These are phyloP conservation scores for Physeter macrocephalus DNA, from an alignment of 2,113 vertebrate genomes.

Conservation along the genomic window DNA sequence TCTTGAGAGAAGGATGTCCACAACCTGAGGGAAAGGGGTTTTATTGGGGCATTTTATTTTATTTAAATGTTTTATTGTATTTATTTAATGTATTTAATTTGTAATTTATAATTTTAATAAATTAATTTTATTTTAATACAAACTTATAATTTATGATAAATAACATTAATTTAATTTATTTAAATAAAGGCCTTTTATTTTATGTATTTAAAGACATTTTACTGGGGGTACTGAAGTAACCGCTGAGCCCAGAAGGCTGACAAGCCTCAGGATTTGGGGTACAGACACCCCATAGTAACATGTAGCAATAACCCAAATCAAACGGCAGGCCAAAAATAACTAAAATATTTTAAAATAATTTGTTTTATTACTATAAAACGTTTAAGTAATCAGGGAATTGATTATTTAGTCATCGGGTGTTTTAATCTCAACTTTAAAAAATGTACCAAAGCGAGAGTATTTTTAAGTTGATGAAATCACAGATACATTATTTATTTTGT, in stretches of 20 bases:
- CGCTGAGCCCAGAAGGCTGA: neutral
- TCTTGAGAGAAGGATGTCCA: neutral
- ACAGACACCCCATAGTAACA: neutral
- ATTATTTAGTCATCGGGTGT: neutral
- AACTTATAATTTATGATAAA: neutral
- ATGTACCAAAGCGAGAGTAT: neutral
- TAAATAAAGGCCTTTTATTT: neutral
- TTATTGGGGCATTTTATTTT: neutral
- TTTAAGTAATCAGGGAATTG: neutral
- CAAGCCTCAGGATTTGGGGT: neutral
- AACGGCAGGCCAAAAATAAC: neutral
- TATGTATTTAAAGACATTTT: neutral
- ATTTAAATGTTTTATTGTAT: neutral
- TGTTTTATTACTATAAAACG: neutral
- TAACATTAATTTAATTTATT: neutral
- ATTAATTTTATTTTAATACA: neutral
- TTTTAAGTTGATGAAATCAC: constrained; percentile 37
- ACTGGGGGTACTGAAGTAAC: neutral
- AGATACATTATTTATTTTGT: constrained; percentile 21
- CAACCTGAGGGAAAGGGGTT: neutral
- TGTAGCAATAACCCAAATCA: neutral
- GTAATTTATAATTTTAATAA: neutral
- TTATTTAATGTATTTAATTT: neutral
- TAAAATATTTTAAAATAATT: neutral
- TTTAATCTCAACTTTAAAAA: constrained; percentile 14